Evolutionary conservation across 2,113 vertebrate species (phyloP).

Genomic region (Callipepla californica): DNA sequence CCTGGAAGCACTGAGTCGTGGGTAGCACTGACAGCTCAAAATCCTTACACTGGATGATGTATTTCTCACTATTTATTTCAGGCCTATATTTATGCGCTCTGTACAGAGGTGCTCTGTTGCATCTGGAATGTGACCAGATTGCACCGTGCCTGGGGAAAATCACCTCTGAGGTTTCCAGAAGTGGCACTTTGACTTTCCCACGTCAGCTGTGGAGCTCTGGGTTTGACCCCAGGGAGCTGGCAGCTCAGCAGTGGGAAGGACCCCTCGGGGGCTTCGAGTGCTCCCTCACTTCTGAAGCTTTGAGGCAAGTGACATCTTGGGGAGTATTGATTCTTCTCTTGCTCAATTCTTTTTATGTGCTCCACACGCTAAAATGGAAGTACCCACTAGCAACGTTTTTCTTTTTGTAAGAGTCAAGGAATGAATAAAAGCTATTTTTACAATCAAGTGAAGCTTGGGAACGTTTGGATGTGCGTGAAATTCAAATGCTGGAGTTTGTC

Average conservation of each 20-base stretch:
- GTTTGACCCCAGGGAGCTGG: not conserved
- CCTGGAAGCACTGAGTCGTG: not conserved
- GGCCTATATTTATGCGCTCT: not conserved
- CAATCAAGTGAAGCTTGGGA: not conserved
- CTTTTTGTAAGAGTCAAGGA: not conserved
- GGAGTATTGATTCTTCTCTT: not conserved
- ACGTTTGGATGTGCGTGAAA: not conserved
- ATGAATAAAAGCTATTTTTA: not conserved
- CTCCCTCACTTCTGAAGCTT: not conserved
- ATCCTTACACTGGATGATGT: not conserved
- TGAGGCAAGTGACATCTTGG: not conserved
- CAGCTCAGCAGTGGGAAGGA: not conserved
- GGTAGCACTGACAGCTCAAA: not conserved
- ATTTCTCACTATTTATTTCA: not conserved
- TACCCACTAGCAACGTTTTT: not conserved
- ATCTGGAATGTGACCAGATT: not conserved
- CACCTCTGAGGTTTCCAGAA: not conserved
- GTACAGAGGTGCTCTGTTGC: not conserved
- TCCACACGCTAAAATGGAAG: not conserved
- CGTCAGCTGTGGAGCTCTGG: fast-evolving
- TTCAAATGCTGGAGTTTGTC: not conserved
- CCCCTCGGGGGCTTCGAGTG: not conserved
- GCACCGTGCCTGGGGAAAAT: not conserved
- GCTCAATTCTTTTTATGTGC: not conserved
- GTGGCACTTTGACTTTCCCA: not conserved